Evolutionary conservation across 2,888 invertebrate species (phyloP).

Genomic region (Anarsia innoxiella): DNA sequence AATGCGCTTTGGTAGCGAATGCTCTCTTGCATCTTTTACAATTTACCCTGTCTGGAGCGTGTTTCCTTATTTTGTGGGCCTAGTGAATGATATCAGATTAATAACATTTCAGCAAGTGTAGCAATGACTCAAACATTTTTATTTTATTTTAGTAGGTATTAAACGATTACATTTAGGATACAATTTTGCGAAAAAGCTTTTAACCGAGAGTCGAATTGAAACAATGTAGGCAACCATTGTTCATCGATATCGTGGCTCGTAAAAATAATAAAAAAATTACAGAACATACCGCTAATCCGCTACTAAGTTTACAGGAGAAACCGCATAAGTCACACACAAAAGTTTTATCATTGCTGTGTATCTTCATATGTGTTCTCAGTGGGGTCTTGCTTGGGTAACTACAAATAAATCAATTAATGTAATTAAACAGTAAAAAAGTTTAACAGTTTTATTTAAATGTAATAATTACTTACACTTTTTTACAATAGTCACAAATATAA

Average conservation of each 20-base stretch:
- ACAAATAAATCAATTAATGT: too few relatives aligned
- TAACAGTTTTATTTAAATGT: neutral
- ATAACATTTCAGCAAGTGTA: too few relatives aligned
- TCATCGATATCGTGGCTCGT: too few relatives aligned
- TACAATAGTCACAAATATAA: slow-evolving; percentile 42
- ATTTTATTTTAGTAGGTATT: too few relatives aligned
- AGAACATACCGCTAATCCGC: slow-evolving; percentile 31
- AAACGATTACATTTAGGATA: too few relatives aligned
- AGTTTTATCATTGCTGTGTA: slow-evolving; percentile 21
- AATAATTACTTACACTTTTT: slow-evolving; percentile 34
- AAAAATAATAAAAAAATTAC: too few relatives aligned
- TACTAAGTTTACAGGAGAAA: slow-evolving; percentile 27
- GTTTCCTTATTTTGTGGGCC: slow-evolving; percentile 41
- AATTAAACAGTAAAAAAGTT: neutral
- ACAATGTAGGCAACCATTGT: too few relatives aligned
- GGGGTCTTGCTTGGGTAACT: slow-evolving; percentile 17
- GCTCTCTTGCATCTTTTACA: slow-evolving; percentile 35
- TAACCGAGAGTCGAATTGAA: too few relatives aligned
- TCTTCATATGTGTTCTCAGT: too few relatives aligned
- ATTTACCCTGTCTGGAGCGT: slow-evolving; percentile 27
- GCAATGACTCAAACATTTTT: too few relatives aligned
- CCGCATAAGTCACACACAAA: slow-evolving; percentile 37
- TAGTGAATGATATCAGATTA: too few relatives aligned
- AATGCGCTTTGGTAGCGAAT: slow-evolving; percentile 25
- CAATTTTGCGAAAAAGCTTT: too few relatives aligned